Conservation (phyloP, 2,797 vertebrate genomes). For the Syngnathus rostellatus region DNA sequence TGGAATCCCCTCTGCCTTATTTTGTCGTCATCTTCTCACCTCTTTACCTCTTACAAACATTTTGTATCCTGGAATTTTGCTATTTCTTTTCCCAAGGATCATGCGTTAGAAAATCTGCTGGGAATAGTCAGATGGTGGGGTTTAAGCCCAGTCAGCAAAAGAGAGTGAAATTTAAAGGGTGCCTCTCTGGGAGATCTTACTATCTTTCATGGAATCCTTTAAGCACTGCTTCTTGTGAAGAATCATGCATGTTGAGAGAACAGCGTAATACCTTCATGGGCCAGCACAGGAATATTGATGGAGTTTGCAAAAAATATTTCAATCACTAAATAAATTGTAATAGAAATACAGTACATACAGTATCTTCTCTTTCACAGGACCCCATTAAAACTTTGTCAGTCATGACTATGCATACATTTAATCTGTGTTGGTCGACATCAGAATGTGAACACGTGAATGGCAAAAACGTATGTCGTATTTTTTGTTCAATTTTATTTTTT, state of each 20-base stretch:
- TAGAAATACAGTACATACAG: too few relatives aligned
- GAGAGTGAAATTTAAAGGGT: slow-evolving; percentile 19
- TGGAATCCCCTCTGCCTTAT: not conserved
- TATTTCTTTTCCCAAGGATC: slow-evolving; percentile 4
- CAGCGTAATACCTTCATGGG: slow-evolving; percentile 20
- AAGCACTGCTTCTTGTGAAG: slow-evolving; percentile 34
- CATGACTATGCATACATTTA: too few relatives aligned
- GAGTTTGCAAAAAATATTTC: not conserved
- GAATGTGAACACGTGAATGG: too few relatives aligned
- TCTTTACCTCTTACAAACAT: not conserved
- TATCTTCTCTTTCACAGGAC: too few relatives aligned
- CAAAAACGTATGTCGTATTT: too few relatives aligned
- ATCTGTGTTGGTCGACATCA: too few relatives aligned
- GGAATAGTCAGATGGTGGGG: slow-evolving; percentile 16
- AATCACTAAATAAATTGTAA: too few relatives aligned
- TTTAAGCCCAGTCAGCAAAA: slow-evolving; percentile 26
- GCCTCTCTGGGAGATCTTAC: slow-evolving; percentile 43
- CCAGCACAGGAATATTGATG: slow-evolving; percentile 44
- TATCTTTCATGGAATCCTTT: slow-evolving; percentile 68
- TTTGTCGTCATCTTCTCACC: slow-evolving; percentile 4
- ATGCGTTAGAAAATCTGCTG: slow-evolving; percentile 18
- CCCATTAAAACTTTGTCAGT: too few relatives aligned
- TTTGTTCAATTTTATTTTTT: too few relatives aligned
- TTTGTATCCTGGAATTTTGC: not conserved
- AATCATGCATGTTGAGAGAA: slow-evolving; percentile 32